Evolutionary conservation across 2,797 vertebrate genomes (phyloP).

Genomic region (Balearica regulorum): DNA sequence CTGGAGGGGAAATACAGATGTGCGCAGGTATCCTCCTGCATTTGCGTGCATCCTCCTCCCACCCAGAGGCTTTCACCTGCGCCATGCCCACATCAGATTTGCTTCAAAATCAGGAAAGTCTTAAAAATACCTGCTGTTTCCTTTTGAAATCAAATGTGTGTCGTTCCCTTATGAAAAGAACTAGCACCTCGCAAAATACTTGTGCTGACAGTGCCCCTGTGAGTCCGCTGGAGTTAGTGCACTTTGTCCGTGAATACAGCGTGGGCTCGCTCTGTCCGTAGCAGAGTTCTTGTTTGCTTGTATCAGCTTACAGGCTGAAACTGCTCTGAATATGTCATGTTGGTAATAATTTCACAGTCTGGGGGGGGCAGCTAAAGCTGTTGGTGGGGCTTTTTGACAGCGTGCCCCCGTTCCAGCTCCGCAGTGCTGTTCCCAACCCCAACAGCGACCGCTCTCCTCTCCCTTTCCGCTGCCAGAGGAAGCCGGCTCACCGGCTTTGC

Average conservation of each 20-base stretch:
- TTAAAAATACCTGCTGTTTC: not conserved
- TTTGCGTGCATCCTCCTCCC: not conserved
- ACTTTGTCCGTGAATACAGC: rapidly evolving
- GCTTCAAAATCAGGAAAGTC: not conserved
- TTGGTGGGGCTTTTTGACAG: not conserved
- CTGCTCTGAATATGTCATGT: not conserved
- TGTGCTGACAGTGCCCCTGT: slow-evolving; percentile 40
- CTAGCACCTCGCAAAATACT: not conserved
- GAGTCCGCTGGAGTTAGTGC: not conserved
- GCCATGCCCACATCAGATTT: not conserved
- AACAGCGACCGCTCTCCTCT: rapidly evolving
- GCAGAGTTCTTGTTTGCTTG: not conserved
- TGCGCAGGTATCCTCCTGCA: not conserved
- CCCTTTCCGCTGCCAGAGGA: rapidly evolving
- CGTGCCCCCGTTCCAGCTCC: rapidly evolving
- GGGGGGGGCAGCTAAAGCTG: not conserved
- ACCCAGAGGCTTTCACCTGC: not conserved
- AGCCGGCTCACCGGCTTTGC: not conserved
- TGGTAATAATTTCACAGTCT: not conserved
- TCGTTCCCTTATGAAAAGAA: not conserved
- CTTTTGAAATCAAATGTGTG: not conserved
- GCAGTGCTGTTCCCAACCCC: rapidly evolving
- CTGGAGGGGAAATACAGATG: not conserved
- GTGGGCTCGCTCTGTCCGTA: rapidly evolving
- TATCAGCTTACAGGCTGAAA: not conserved